Evolutionary conservation across 2,888 invertebrate species (phyloP).

Genomic region (Ophraella communa): DNA sequence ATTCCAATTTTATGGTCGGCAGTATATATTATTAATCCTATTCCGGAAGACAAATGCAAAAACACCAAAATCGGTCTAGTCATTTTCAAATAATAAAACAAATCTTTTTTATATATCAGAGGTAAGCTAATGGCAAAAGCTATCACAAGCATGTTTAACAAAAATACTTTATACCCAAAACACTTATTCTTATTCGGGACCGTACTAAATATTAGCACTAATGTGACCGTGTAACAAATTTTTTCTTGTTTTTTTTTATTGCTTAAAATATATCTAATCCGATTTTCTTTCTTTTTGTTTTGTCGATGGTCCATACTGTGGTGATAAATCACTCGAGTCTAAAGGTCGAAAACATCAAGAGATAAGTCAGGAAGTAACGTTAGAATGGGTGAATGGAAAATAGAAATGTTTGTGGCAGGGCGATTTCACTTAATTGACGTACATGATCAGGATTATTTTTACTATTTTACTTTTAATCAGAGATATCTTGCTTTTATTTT

Average conservation of each 20-base stretch:
- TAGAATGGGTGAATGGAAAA: constrained; percentile 8
- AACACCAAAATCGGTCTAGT: no score
- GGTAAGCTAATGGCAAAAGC: no score
- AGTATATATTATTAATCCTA: no score
- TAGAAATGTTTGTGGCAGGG: constrained; percentile 11
- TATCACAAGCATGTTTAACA: no score
- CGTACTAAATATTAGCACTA: neutral
- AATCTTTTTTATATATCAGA: no score
- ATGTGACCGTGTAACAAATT: neutral
- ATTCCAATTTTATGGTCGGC: no score
- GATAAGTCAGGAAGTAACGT: constrained; percentile 9
- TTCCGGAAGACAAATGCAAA: no score
- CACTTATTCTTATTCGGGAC: neutral
- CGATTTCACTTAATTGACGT: constrained; percentile 10
- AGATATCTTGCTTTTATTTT: neutral
- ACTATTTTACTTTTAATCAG: neutral
- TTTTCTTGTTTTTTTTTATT: neutral
- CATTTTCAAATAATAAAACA: no score
- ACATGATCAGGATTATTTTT: constrained; percentile 7
- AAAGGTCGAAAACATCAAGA: constrained; percentile 3
- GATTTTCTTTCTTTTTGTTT: constrained; percentile 8
- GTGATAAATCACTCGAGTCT: constrained; percentile 8
- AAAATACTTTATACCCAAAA: neutral
- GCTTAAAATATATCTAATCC: constrained; percentile 3
- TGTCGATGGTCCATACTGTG: constrained; percentile 3